These are phyloP conservation scores for Philaenus spumarius DNA, from an alignment of 1,140 invertebrate species.

Conservation along the genomic window DNA sequence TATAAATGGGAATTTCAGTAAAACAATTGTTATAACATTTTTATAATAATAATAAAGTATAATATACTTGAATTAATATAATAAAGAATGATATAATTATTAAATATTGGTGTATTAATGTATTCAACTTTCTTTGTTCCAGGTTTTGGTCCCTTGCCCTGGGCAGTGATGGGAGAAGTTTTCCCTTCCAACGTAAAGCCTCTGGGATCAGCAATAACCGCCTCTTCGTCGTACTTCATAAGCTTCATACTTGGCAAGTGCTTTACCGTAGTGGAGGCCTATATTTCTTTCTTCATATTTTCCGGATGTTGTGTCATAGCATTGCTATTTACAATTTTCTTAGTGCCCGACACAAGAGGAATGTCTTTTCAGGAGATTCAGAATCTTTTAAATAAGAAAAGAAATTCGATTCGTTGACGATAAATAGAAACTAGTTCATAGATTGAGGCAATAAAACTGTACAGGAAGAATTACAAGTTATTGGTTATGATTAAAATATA, in stretches of 20 bases:
- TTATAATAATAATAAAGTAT: no score
- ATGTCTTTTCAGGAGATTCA: constrained; percentile 70
- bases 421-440: no score
- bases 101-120: no score
- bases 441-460: no score
- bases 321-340: constrained; percentile 53
- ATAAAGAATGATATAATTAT: no score
- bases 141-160: constrained; percentile 75
- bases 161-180: constrained; percentile 78
- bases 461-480: no score
- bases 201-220: constrained; percentile 63
- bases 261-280: constrained; percentile 57
- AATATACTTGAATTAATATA: no score
- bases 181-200: constrained; percentile 71
- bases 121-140: constrained; percentile 27
- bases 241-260: constrained; percentile 74
- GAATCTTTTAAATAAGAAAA: constrained; percentile 46
- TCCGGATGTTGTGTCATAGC: constrained; percentile 57
- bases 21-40: no score
- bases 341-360: constrained; percentile 77
- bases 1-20: no score
- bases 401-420: no score
- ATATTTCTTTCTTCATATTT: constrained; percentile 75
- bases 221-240: constrained; percentile 68
- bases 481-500: no score